Percentiles rank a stretch among this genome's conserved stretches.
Evolutionary conservation across 2,113 vertebrate genomes (phyloP).

Genomic region (Urocynchramus pylzowi): DNA sequence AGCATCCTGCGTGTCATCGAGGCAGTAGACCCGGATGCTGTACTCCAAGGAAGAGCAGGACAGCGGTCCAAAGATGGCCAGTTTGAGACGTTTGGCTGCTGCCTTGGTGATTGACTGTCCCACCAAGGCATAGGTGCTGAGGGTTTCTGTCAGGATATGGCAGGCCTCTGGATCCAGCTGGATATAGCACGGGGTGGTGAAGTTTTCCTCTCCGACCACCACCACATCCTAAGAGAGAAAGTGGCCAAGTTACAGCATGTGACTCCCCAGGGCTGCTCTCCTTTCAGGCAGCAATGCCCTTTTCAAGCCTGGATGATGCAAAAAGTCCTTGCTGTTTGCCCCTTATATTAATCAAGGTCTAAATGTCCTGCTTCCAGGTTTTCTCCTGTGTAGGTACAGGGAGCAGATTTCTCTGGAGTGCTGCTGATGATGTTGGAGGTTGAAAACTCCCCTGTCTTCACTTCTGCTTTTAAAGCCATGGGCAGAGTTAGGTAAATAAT

Average conservation of each 20-base stretch:
- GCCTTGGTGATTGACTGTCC: slow-evolving; percentile 88
- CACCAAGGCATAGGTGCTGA: slow-evolving; percentile 88
- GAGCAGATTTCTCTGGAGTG: background rate
- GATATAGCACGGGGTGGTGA: slow-evolving; percentile 92
- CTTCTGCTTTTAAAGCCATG: background rate
- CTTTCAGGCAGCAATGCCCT: background rate
- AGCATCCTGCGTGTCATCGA: slow-evolving; percentile 90
- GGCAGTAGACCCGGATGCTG: slow-evolving; percentile 90
- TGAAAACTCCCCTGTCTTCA: background rate
- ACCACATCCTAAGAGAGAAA: slow-evolving; percentile 82
- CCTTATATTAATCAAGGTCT: background rate
- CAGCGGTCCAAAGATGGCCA: slow-evolving; percentile 88
- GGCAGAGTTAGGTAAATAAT: background rate
- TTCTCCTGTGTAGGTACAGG: background rate
- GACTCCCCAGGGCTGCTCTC: background rate
- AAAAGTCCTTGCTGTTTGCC: background rate
- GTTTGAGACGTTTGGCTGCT: slow-evolving; percentile 88
- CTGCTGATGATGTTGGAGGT: background rate
- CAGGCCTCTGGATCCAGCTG: slow-evolving; percentile 91
- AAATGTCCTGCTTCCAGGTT: background rate
- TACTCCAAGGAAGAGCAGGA: slow-evolving; percentile 89
- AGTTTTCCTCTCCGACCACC: slow-evolving; percentile 91
- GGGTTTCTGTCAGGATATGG: slow-evolving; percentile 89
- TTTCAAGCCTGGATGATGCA: background rate
- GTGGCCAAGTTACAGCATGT: background rate